Evolutionary conservation across 1,140 invertebrate species (phyloP).

Genomic region (Megalopta genalis): DNA sequence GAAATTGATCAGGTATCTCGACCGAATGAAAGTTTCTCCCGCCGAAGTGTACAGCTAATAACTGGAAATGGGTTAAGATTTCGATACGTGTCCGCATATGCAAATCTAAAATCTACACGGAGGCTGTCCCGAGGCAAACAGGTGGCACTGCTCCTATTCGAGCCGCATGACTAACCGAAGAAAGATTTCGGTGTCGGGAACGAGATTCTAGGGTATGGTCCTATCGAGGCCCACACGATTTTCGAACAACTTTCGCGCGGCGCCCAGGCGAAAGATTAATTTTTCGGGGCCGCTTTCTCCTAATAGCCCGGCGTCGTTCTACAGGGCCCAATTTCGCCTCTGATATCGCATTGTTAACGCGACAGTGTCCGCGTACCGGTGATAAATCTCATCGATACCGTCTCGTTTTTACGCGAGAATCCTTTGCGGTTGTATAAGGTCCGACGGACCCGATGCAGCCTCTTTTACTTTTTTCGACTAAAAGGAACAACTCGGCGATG

Average conservation of each 20-base stretch:
- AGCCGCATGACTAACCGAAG: constrained; percentile 4
- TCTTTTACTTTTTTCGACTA: neutral
- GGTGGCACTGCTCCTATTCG: constrained; percentile 3
- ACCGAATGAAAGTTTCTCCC: no score
- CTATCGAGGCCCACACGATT: constrained; percentile 35
- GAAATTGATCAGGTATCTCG: no score
- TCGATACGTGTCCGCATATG: constrained; percentile 30
- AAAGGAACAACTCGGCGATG: neutral
- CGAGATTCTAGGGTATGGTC: constrained; percentile 68
- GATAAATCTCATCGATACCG: no score
- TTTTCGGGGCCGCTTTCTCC: constrained; percentile 77
- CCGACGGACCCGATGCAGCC: neutral
- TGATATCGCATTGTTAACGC: neutral
- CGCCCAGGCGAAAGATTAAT: constrained; percentile 60
- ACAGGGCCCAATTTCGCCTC: constrained; percentile 32
- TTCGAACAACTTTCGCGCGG: constrained; percentile 23
- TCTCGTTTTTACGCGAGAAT: neutral
- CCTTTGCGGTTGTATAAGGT: neutral
- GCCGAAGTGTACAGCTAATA: neutral
- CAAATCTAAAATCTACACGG: constrained; percentile 31
- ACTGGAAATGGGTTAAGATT: constrained; percentile 24
- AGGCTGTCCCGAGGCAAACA: neutral
- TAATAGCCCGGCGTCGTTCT: constrained; percentile 62
- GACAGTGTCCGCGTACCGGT: no score
- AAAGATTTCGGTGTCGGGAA: constrained; percentile 71